Conservation (phyloP, 1,140 invertebrate genomes). For the Sminthurides bifidus region DNA sequence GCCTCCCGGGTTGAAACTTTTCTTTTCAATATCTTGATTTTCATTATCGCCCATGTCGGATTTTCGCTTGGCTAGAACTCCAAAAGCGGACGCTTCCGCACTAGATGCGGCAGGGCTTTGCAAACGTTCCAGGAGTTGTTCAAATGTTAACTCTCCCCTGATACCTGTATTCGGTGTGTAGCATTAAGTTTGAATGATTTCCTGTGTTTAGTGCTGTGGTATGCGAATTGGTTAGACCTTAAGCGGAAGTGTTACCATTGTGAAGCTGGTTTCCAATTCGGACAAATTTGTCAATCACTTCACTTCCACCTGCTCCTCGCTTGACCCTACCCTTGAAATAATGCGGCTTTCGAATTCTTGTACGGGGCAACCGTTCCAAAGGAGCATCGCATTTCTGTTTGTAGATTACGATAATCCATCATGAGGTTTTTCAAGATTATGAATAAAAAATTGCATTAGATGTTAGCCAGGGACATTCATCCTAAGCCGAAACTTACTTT, state of each 20-base stretch:
- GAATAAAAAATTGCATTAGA: no score
- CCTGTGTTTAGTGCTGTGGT: no score
- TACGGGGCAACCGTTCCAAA: constrained; percentile 13
- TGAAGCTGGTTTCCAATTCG: constrained; percentile 16
- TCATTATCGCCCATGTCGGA: not conserved
- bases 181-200: no score
- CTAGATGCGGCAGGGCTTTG: not conserved
- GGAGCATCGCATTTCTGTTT: constrained; percentile 25
- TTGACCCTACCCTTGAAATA: constrained; percentile 12
- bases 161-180: no score
- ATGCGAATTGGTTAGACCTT: no score
- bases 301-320: constrained; percentile 9
- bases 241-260: constrained; percentile 9
- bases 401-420: no score
- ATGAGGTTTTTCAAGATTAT: no score
- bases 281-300: constrained; percentile 6
- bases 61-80: not conserved
- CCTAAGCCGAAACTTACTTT: no score
- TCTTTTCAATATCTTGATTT: not conserved
- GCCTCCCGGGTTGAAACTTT: not conserved
- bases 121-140: constrained; percentile 7
- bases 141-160: constrained; percentile 4
- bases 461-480: no score
- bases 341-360: not conserved
- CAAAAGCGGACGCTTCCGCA: constrained; percentile 15